Percentiles rank a stretch among this genome's conserved stretches.
Evolutionary conservation across 1,140 invertebrate species (phyloP).

Genomic region (Aleiodes sp.): DNA sequence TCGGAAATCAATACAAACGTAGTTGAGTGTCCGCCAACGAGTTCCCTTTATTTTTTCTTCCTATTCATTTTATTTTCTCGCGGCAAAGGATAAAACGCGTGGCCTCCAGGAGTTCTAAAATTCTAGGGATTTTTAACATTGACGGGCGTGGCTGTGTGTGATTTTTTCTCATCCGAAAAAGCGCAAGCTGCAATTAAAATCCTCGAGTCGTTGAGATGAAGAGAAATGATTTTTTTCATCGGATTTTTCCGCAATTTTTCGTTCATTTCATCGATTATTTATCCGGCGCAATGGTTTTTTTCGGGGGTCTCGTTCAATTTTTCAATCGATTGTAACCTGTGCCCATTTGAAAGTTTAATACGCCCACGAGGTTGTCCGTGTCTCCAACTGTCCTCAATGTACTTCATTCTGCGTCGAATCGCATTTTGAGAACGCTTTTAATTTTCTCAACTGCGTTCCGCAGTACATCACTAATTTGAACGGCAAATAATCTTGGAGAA

Average conservation of each 20-base stretch:
- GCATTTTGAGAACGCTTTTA: slow-evolving; percentile 16
- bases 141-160: slow-evolving; percentile 12
- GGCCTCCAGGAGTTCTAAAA: too few relatives aligned
- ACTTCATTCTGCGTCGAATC: slow-evolving; percentile 27
- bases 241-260: too few relatives aligned
- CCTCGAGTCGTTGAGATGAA: too few relatives aligned
- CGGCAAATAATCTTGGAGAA: too few relatives aligned
- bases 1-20: slow-evolving; percentile 54
- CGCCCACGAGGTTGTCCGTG: slow-evolving; percentile 24
- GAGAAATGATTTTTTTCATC: too few relatives aligned
- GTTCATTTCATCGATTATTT: too few relatives aligned
- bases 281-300: too few relatives aligned
- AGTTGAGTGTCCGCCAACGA: slow-evolving; percentile 28
- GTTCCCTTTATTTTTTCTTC: slow-evolving; percentile 23
- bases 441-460: slow-evolving; percentile 14
- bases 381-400: slow-evolving; percentile 22
- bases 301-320: background rate
- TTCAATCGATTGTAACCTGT: slow-evolving; percentile 26
- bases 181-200: too few relatives aligned
- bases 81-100: background rate
- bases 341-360: slow-evolving; percentile 35
- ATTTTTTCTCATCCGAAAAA: background rate
- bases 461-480: background rate
- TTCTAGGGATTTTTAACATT: background rate
- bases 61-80: slow-evolving; percentile 3